These are phyloP conservation scores for Turnix velox DNA, from an alignment of 2,113 vertebrate genomes.

Conservation along the genomic window DNA sequence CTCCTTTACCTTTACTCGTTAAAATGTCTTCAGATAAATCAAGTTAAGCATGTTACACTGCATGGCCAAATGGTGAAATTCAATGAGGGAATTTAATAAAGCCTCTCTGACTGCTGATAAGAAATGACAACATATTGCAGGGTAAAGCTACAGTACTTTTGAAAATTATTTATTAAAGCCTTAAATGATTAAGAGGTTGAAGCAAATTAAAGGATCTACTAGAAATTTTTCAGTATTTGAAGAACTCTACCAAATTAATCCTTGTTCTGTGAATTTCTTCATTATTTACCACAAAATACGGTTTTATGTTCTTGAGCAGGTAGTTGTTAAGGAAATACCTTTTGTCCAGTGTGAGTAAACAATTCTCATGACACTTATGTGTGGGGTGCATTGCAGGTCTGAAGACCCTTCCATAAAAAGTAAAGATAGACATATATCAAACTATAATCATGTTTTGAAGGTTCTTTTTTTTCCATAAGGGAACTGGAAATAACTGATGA, in stretches of 20 bases:
- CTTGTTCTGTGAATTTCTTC: not conserved
- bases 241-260: not conserved
- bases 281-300: not conserved
- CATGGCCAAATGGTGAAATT: not conserved
- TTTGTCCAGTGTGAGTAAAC: not conserved
- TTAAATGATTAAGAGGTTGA: not conserved
- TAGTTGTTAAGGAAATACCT: not conserved
- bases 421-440: not conserved
- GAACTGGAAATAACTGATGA: not conserved
- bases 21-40: constrained; percentile 15
- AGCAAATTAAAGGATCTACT: not conserved
- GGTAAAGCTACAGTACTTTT: not conserved
- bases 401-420: not conserved
- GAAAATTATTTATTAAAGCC: not conserved
- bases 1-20: constrained; percentile 8
- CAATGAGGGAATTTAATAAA: not conserved
- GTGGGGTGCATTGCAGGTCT: not conserved
- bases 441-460: not conserved
- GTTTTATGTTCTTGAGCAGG: not conserved
- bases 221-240: not conserved
- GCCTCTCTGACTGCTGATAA: not conserved
- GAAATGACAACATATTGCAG: not conserved
- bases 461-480: not conserved
- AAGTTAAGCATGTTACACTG: not conserved
- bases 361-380: not conserved